Conservation (phyloP, 2,888 invertebrate genomes). For the Helicoverpa assulta region DNA sequence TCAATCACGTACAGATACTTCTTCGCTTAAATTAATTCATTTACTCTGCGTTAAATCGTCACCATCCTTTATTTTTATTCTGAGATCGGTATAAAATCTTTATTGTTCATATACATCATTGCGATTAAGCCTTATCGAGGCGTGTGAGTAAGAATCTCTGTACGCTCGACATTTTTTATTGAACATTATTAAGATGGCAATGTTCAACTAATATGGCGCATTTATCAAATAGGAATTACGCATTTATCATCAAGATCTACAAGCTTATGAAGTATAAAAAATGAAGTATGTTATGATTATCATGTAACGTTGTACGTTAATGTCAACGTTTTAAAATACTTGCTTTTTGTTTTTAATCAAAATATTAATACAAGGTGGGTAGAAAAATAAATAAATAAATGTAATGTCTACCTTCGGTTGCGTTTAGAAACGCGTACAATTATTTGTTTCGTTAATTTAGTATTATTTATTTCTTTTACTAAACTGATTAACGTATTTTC, state of each 20-base stretch:
- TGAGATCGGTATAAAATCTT: conserved; percentile 54
- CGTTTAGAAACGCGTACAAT: too few relatives aligned
- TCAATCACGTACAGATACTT: conserved; percentile 40
- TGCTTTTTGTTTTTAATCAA: too few relatives aligned
- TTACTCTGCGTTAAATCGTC: conserved; percentile 39
- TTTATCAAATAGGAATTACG: conserved; percentile 51
- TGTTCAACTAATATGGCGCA: conserved; percentile 52
- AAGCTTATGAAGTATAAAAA: conserved; percentile 23
- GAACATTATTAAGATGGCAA: conserved; percentile 53
- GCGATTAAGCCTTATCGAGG: conserved; percentile 57
- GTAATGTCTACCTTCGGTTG: too few relatives aligned
- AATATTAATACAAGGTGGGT: too few relatives aligned
- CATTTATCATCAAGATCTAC: conserved; percentile 40
- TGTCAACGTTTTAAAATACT: too few relatives aligned
- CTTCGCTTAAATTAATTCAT: conserved; percentile 41
- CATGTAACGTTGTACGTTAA: too few relatives aligned
- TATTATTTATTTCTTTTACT: too few relatives aligned
- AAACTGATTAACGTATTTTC: too few relatives aligned
- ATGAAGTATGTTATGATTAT: conserved; percentile 21
- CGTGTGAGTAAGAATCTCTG: conserved; percentile 53
- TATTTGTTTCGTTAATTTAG: too few relatives aligned
- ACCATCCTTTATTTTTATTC: conserved; percentile 45
- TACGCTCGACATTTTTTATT: conserved; percentile 54
- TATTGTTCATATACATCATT: conserved; percentile 58
- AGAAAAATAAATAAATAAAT: too few relatives aligned